Evolutionary conservation across 2,888 invertebrate species (phyloP), one percentile per base, ranked within the genome.

Genomic region (Dyspetes luteomarginatus): DNA sequence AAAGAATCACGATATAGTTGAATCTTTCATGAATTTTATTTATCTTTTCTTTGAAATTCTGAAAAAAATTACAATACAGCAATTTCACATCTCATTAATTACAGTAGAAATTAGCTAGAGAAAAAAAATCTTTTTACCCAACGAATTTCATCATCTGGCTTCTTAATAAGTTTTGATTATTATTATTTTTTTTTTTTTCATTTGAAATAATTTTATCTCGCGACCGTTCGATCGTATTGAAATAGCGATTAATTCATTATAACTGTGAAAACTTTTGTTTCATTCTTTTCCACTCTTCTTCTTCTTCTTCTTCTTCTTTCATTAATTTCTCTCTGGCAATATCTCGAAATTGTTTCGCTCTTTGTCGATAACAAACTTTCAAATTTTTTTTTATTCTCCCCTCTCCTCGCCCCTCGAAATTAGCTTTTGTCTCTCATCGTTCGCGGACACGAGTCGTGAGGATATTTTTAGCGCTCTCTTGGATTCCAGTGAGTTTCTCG

Each of bases 381-480:
- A 28, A 52, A 24, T 26, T 41, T n/a, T 22, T 26, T 43, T 30
- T 43, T 19, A 26, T 73, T 55, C 28, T 15, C 17, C n/a, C 36
- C 36, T 4, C 5, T 9, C 36, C 36, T 7, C 36, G 0, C 4
- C 36, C 36, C 36, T n/a, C 12, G 17, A 56, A 43, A 56, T 56
- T 28, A 45, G 45, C 15, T 30, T 22, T 7, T 15, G 36, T 55
- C 41, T 55, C 2, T 24, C 17, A 12, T n/a, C 30, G 22, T 43
- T n/a, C 30, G 12, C 58, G 15, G 22, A 9, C 43, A 26, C 28
- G 48, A 22, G 48, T 60, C 58, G 48, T 48, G 26, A 22, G 36
- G 19, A 60, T 60, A 48, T 71, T 71, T 71, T 72, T 62, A 60
- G 30, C 72, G 24, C 50, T 52, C 17, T 48, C 15, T 48, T 15